Conservation (phyloP, 2,113 vertebrate genomes). For the Phrynosoma blainvillii region DNA sequence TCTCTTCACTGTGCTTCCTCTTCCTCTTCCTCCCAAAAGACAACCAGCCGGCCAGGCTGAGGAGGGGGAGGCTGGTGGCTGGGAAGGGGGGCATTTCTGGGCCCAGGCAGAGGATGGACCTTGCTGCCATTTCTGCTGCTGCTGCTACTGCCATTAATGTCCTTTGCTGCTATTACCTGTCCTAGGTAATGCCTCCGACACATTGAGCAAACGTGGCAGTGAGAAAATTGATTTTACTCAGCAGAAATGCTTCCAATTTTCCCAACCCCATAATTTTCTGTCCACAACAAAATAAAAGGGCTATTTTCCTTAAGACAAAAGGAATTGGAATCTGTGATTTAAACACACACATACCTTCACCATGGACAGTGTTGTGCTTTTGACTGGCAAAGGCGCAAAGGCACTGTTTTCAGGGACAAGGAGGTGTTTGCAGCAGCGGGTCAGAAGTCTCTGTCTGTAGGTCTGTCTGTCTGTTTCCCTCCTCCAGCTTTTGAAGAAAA, state of each 20-base stretch:
- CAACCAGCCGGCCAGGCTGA: too few species aligned
- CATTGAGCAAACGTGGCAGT: constrained; percentile 91
- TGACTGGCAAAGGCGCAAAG: too few species aligned
- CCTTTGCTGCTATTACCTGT: constrained; percentile 88
- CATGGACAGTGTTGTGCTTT: too few species aligned
- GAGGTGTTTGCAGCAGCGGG: too few species aligned
- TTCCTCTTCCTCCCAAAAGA: too few species aligned
- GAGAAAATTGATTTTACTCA: constrained; percentile 98
- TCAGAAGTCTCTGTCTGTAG: too few species aligned
- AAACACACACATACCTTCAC: too few species aligned
- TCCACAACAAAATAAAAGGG: constrained; percentile 99
- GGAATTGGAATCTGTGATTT: constrained; percentile 94
- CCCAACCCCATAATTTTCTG: constrained; percentile 97
- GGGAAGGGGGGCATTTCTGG: too few species aligned
- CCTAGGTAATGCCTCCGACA: constrained; percentile 88
- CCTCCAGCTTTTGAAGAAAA: too few species aligned
- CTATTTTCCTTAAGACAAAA: constrained; percentile 92
- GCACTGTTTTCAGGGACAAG: too few species aligned
- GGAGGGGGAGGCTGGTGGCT: too few species aligned
- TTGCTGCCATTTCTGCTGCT: constrained; percentile 81
- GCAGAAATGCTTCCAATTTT: constrained; percentile 98
- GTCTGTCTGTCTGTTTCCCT: too few species aligned
- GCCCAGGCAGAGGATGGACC: constrained; percentile 57
- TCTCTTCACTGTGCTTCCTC: background rate
- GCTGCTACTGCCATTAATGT: constrained; percentile 22